phyloP scores from a whole-genome alignment of 2,888 invertebrate species.

The Ormyrus thymus region DNA sequence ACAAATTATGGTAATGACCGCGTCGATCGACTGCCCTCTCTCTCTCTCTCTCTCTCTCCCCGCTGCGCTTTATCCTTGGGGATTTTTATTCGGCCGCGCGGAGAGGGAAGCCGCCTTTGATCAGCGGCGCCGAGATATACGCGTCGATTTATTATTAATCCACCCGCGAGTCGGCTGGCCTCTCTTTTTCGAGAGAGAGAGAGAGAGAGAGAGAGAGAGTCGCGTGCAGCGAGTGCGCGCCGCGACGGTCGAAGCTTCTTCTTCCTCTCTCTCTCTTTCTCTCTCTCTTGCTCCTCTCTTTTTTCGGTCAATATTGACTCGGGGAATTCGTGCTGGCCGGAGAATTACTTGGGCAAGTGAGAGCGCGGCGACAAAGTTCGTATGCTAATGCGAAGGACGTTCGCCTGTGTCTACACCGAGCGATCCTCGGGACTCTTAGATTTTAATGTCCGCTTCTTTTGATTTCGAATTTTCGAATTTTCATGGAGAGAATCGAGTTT shows the following conservation, averaged over 20 bases:
- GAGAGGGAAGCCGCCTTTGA: constrained; percentile 40
- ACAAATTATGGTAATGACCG: constrained; percentile 71
- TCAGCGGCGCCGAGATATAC: constrained; percentile 44
- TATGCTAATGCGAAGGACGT: constrained; percentile 47
- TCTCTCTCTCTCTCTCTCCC: constrained; percentile 3
- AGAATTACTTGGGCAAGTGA: constrained; percentile 17
- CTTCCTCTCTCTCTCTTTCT: neutral
- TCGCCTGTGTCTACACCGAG: neutral
- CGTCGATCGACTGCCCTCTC: constrained; percentile 57
- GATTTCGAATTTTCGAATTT: no score
- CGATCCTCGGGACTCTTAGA: no score
- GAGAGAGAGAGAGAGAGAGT: no score
- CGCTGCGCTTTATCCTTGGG: no score
- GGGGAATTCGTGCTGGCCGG: constrained; percentile 14
- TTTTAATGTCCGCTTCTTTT: no score
- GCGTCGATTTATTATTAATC: constrained; percentile 55
- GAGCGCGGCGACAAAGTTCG: constrained; percentile 24
- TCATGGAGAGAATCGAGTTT: no score
- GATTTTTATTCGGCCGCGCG: no score
- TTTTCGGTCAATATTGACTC: constrained; percentile 29
- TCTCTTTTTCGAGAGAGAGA: neutral
- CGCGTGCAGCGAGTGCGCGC: neutral
- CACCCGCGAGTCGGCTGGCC: constrained; percentile 18
- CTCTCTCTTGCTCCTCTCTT: neutral
- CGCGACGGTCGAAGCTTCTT: neutral